Percentiles rank a stretch among this genome's conserved stretches.
Evolutionary conservation across 2,888 invertebrate genomes (phyloP).

Genomic region (Ennomos erosarius): DNA sequence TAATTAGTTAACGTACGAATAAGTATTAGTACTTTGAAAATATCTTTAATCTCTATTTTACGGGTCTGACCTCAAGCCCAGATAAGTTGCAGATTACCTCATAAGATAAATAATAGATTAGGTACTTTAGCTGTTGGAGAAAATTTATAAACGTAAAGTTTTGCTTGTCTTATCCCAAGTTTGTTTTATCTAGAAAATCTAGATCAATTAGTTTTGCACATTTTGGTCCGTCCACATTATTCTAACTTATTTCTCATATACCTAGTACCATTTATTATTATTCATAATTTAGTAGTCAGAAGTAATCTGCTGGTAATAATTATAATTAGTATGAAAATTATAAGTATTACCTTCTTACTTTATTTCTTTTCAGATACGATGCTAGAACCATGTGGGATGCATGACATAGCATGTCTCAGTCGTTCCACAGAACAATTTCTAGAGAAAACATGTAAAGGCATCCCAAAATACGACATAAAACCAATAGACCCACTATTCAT

Average conservation of each 20-base stretch:
- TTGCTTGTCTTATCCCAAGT: slow-evolving; percentile 6
- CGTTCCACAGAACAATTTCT: slow-evolving; percentile 63
- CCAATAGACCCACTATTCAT: slow-evolving; percentile 65
- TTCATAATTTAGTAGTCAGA: too few relatives aligned
- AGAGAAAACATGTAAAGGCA: slow-evolving; percentile 61
- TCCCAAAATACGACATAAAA: slow-evolving; percentile 55
- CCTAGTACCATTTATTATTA: too few relatives aligned
- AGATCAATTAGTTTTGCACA: slow-evolving; percentile 11
- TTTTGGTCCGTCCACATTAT: background rate
- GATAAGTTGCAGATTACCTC: slow-evolving; percentile 9
- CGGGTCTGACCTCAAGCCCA: slow-evolving; percentile 8
- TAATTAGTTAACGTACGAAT: too few relatives aligned
- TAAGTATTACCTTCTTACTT: too few relatives aligned
- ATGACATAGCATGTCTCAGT: slow-evolving; percentile 67
- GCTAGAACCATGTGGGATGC: slow-evolving; percentile 57
- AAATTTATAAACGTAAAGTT: slow-evolving; percentile 11
- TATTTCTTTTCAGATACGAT: slow-evolving; percentile 37
- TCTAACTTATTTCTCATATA: too few relatives aligned
- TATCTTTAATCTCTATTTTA: slow-evolving; percentile 8
- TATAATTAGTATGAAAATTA: too few relatives aligned
- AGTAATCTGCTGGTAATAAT: too few relatives aligned
- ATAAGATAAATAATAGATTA: slow-evolving; percentile 8
- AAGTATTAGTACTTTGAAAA: too few relatives aligned
- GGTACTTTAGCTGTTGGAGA: slow-evolving; percentile 1
- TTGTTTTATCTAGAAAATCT: slow-evolving; percentile 3